Conservation (phyloP, 2,888 invertebrate genomes). For the Bembecia ichneumoniformis region DNA sequence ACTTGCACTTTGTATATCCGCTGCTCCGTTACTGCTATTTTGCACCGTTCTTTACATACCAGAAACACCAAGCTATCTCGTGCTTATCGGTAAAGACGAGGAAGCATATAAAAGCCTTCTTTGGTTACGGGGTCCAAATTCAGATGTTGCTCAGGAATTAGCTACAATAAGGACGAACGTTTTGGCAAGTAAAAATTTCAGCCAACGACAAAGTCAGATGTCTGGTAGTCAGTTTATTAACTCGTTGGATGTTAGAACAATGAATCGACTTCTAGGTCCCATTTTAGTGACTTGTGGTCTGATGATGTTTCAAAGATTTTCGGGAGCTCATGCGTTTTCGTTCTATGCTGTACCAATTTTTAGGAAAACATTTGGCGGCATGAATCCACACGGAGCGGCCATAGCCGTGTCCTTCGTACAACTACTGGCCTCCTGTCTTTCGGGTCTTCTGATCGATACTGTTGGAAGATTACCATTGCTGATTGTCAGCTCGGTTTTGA, state of each 20-base stretch:
- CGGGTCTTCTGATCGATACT: conserved; percentile 87
- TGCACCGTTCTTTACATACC: conserved; percentile 84
- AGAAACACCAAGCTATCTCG: conserved; percentile 89
- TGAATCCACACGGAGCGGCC: conserved; percentile 87
- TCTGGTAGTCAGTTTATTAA: conserved; percentile 53
- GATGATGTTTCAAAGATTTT: conserved; percentile 90
- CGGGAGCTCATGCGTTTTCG: conserved; percentile 87
- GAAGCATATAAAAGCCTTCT: conserved; percentile 77
- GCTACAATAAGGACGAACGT: conserved; percentile 80
- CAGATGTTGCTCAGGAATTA: conserved; percentile 82
- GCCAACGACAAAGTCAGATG: conserved; percentile 59
- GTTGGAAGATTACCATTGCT: conserved; percentile 87
- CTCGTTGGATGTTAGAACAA: conserved; percentile 56
- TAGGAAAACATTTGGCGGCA: conserved; percentile 84
- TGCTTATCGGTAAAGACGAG: conserved; percentile 81
- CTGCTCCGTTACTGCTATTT: conserved; percentile 83
- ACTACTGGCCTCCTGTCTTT: conserved; percentile 85
- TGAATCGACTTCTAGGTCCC: conserved; percentile 75
- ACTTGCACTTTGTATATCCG: conserved; percentile 84
- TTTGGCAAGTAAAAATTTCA: conserved; percentile 66
- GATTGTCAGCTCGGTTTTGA: conserved; percentile 86
- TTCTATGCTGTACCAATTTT: conserved; percentile 91
- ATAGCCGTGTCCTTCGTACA: conserved; percentile 90
- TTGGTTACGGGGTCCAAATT: conserved; percentile 86
- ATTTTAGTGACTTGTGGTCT: conserved; percentile 86